These are phyloP conservation scores for Pelodiscus sinensis DNA, from an alignment of 2,113 vertebrate species.

Conservation along the genomic window DNA sequence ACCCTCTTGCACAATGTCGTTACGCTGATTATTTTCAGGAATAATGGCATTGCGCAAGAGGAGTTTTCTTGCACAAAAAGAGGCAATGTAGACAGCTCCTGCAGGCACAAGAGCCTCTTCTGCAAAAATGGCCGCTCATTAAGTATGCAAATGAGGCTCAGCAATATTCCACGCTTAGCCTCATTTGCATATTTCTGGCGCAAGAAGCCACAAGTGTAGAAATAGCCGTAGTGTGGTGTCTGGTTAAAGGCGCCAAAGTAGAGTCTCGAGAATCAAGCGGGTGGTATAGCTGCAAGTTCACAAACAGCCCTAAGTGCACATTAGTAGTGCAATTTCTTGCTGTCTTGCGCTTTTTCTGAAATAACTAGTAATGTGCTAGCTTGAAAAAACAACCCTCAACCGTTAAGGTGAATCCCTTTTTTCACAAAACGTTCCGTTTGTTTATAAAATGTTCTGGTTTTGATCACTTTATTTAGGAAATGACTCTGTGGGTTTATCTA, in stretches of 20 bases:
- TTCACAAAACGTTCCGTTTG: neutral
- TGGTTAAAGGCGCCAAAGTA: neutral
- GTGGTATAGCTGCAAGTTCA: neutral
- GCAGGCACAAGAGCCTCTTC: too few species aligned
- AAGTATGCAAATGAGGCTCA: too few species aligned
- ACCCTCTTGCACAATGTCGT: too few species aligned
- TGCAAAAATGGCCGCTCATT: too few species aligned
- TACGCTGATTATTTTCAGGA: too few species aligned
- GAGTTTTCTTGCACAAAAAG: too few species aligned
- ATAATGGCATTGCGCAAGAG: too few species aligned
- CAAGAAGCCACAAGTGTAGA: too few species aligned
- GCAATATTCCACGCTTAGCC: too few species aligned
- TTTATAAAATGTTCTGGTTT: too few species aligned
- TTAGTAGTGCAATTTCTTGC: neutral
- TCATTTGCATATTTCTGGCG: too few species aligned
- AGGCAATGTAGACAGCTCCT: too few species aligned
- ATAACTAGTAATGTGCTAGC: neutral
- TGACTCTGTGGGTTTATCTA: neutral
- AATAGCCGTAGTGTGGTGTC: neutral
- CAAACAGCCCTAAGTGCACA: neutral
- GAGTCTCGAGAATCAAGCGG: accelerated
- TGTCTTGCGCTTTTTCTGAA: neutral
- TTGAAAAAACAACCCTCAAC: neutral
- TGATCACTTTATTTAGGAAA: neutral
- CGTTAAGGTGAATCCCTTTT: neutral